Base-by-base conservation (phyloP, 2,113 vertebrate species). In the Gasterosteus nipponicus region DNA sequence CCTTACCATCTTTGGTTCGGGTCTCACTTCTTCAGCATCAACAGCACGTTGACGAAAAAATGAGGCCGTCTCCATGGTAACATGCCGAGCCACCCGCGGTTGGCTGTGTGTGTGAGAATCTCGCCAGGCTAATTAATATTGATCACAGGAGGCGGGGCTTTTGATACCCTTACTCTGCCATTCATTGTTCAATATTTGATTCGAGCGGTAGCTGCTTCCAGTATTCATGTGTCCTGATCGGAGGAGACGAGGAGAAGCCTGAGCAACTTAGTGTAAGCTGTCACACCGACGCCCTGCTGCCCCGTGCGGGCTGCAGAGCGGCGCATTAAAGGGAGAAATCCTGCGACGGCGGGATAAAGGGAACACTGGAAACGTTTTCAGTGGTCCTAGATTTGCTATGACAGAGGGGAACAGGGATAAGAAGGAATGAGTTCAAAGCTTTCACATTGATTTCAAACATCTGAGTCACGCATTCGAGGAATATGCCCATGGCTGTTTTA, bases 31-130 rank as follows among this genome's bases (percentile, higher is more conserved):
- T 84, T 76, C 22, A 56, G 78, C 87, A 86, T 88, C 87, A 82
- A 85, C 83, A 82, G 87, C 83, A 62, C 56, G 42, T 69, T 88
- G 70, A 26, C 22, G 1, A 6, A 87, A 91, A 93, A 54, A 92
- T 89, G 88, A 93, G 92, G 92, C 89, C 90, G 90, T 93, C 79
- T 81, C 91, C 89, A 92, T 93, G 90, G 92, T 81, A 92, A 93
- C 91, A 1, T 61, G 76, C 58, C 18, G 89, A 91, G 90, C 91
- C 79, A 86, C 86, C 89, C 85, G 16, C 78, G 85, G 90, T 85
- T 46, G 71, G 63, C 61, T 38, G 81, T 56, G 77, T 84, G 80
- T 38, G 85, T 89, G 86, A 89, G 77, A 74, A 70, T 79, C 81
- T 75, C 73, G 65, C 63, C 75, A 62, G 57, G 82, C 86, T 80